Evolutionary conservation across 2,797 vertebrate genomes (phyloP).

Genomic region (Steatocranus sp.): DNA sequence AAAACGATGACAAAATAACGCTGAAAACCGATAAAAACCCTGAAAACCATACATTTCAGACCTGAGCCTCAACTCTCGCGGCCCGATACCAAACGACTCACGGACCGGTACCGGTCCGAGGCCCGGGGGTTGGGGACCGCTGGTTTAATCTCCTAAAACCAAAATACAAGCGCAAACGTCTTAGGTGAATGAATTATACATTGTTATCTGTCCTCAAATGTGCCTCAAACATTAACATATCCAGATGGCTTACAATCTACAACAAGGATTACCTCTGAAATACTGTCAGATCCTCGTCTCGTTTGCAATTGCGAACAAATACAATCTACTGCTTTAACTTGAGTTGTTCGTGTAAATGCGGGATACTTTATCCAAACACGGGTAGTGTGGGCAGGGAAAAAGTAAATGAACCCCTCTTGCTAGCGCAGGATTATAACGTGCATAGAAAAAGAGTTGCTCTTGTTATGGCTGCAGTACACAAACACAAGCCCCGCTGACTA

Average conservation of each 20-base stretch:
- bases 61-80: too few species aligned
- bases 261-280: neutral
- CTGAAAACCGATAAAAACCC: too few species aligned
- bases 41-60: too few species aligned
- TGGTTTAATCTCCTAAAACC: neutral
- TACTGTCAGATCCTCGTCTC: neutral
- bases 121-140: too few species aligned
- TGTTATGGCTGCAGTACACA: neutral
- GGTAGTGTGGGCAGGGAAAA: neutral
- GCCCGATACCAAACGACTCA: too few species aligned
- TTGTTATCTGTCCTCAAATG: neutral
- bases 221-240: neutral
- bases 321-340: neutral
- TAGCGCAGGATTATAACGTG: neutral
- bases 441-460: neutral
- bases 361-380: neutral
- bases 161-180: neutral
- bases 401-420: neutral
- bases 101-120: too few species aligned
- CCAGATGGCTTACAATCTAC: neutral
- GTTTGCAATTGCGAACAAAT: neutral
- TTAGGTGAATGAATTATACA: neutral
- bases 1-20: too few species aligned
- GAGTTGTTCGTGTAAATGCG: neutral
- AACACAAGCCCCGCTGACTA: neutral